Conservation (phyloP, 2,888 invertebrate genomes). For the Amblyjoppa fuscipennis region DNA sequence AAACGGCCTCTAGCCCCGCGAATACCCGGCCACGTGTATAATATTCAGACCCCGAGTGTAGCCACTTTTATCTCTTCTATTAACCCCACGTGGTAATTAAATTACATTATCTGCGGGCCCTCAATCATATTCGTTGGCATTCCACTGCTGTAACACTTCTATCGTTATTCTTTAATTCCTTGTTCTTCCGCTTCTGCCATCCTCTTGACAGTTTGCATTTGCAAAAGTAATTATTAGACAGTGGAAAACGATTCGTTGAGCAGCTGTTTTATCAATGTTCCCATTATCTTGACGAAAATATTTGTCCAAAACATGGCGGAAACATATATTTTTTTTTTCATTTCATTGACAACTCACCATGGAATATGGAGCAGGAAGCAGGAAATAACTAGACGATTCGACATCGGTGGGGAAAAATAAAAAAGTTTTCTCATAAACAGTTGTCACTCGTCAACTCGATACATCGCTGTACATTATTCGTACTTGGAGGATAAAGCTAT, state of each 20-base stretch:
- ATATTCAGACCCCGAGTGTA: constrained; percentile 76
- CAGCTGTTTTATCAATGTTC: not conserved
- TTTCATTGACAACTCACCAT: not conserved
- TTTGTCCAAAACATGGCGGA: too few species aligned
- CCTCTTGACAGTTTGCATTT: not conserved
- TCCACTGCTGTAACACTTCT: not conserved
- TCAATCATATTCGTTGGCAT: constrained; percentile 77
- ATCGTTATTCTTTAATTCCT: constrained; percentile 19
- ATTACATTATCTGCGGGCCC: constrained; percentile 84
- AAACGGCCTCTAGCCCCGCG: constrained; percentile 66
- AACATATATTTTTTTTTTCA: too few species aligned
- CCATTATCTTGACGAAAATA: too few species aligned
- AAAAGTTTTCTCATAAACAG: not conserved
- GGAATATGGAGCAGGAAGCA: constrained; percentile 9
- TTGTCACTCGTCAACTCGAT: constrained; percentile 1
- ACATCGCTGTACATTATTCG: constrained; percentile 29
- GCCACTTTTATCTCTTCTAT: constrained; percentile 83
- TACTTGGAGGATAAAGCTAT: constrained; percentile 17
- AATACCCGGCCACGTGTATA: constrained; percentile 74
- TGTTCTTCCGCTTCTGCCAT: not conserved
- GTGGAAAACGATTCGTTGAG: not conserved
- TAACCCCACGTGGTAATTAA: constrained; percentile 83
- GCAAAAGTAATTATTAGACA: not conserved
- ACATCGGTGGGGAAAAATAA: not conserved
- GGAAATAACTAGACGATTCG: not conserved